These are phyloP conservation scores for Acyrthosiphon pisum DNA, from an alignment of 1,140 invertebrate genomes.

Conservation along the genomic window DNA sequence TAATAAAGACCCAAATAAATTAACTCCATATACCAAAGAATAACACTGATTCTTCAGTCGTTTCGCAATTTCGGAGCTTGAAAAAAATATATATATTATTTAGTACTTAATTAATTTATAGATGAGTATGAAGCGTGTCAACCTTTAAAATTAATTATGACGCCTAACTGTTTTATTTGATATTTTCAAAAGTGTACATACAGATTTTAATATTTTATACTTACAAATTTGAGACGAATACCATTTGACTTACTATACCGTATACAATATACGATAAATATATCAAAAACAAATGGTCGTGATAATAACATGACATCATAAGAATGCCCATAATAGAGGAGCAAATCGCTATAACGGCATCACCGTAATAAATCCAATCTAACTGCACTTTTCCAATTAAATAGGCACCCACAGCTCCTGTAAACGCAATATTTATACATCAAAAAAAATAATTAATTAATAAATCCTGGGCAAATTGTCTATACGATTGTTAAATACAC, in stretches of 20 bases:
- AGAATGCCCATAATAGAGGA: neutral
- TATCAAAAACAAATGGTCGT: neutral
- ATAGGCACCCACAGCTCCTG: constrained; percentile 3
- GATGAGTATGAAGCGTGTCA: neutral
- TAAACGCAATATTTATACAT: neutral
- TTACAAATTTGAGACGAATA: neutral
- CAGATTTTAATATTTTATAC: neutral
- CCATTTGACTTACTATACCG: neutral
- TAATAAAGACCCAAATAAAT: neutral
- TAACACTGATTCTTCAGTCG: neutral
- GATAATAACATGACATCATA: neutral
- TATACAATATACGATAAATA: neutral
- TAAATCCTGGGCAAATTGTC: neutral
- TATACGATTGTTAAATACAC: neutral
- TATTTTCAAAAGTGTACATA: neutral
- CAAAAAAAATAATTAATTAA: neutral
- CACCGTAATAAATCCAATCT: neutral
- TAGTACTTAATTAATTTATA: neutral
- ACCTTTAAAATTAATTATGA: neutral
- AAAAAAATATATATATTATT: neutral
- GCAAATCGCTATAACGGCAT: neutral
- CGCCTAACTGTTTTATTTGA: neutral
- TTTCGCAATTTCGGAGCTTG: constrained; percentile 11
- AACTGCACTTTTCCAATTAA: neutral
- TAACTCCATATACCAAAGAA: neutral